Percentiles rank a stretch among this genome's conserved stretches.
phyloP scores from a whole-genome alignment of 2,797 vertebrate genomes.

The Crossoptilon crossoptilon region DNA sequence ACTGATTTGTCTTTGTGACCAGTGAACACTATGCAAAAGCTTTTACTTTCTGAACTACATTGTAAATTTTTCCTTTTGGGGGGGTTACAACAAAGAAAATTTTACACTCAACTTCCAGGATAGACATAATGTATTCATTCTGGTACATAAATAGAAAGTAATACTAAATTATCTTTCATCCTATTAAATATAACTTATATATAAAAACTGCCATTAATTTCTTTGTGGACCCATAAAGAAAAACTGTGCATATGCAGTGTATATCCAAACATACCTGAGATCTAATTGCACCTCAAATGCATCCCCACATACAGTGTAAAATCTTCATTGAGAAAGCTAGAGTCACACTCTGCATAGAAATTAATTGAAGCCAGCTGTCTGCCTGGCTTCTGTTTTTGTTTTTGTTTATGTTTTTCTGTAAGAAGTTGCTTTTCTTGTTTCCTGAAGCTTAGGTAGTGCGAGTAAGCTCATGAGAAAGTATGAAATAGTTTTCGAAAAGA shows the following conservation, averaged over 20 bases:
- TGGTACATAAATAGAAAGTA: background rate
- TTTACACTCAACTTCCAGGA: background rate
- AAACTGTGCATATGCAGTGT: background rate
- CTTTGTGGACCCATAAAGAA: background rate
- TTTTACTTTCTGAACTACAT: background rate
- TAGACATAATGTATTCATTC: background rate
- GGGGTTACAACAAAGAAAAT: background rate
- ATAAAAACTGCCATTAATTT: background rate
- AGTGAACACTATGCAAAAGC: background rate
- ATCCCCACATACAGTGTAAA: rapidly evolving
- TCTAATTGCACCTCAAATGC: background rate
- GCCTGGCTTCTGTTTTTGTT: too few species aligned
- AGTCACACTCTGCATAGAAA: background rate
- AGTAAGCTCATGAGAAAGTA: background rate
- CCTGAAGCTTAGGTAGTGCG: background rate
- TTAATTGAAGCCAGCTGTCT: background rate
- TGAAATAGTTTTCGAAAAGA: background rate
- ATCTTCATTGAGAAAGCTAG: background rate
- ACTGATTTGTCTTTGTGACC: background rate
- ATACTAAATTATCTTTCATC: background rate
- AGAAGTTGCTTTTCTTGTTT: background rate
- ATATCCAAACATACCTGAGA: background rate
- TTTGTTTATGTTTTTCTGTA: background rate
- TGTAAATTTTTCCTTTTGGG: background rate
- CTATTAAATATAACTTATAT: background rate